Base-by-base conservation (phyloP, 1,140 invertebrate genomes). In the Chionoecetes opilio region DNA sequence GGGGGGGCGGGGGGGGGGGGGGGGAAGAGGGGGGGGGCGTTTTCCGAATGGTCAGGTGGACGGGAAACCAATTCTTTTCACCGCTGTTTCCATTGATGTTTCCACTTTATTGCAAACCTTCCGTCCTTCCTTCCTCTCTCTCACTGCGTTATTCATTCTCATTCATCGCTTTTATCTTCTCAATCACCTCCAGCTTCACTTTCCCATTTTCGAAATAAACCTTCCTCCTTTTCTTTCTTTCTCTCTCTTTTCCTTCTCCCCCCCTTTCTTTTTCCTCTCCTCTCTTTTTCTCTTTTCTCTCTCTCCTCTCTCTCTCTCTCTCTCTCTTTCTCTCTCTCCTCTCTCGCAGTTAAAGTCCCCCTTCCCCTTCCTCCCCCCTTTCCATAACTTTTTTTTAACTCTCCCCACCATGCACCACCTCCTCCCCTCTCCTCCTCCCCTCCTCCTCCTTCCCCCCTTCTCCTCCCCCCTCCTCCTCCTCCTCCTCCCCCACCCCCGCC, bases 251-350 rank as follows among this genome's bases (percentile, higher is more conserved):
- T 35, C 35, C 85, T 86, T 86, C 2, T 86, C n/a, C 29, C 35
- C 2, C 32, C 35, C 35, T 6, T 0, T 86, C 32, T 86, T 86
- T 6, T 0, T 86, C 85, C 35, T 31, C 2, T 86, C 84, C 26
- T 86, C 84, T 32, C 6, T 86, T 86, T 11, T n/a, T 84, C 32
- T 34, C 85, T 34, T 26, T 29, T 9, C 84, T 86, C 32, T 38
- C 85, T 86, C 85, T 26, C 32, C 46, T 63, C n/a, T 32, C 37
- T 90, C 21, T 90, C 88, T 75, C 46, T 82, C 90, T 11, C 31
- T 91, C 46, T 91, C 90, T 32, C 31, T 75, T 53, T 91, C 90
- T 75, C 86, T 26, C 21, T 38, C 86, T 53, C 41, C 84, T 86
- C 84, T 86, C 84, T 86, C 32, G 8, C 84, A 8, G 17, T 14